phyloP scores from a whole-genome alignment of 2,797 vertebrate species.

The Anguilla marmorata region DNA sequence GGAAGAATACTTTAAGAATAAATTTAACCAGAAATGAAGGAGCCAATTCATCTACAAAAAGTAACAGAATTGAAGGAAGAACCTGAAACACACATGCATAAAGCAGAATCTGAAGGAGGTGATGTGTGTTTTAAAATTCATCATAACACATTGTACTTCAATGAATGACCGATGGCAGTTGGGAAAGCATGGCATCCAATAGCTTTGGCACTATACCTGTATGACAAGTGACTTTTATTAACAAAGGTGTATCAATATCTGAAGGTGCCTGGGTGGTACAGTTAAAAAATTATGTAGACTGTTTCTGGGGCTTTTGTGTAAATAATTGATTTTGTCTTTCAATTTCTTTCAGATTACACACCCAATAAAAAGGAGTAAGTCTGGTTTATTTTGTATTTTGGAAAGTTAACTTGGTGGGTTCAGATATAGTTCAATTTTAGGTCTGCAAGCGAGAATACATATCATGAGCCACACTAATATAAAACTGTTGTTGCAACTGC shows the following conservation, averaged over 20 bases:
- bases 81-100: background rate
- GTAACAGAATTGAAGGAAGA: slow-evolving; percentile 20
- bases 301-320: background rate
- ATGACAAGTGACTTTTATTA: background rate
- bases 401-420: background rate
- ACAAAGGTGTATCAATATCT: background rate
- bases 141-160: too few relatives aligned
- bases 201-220: background rate
- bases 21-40: slow-evolving; percentile 51
- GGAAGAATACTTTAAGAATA: background rate
- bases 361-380: slow-evolving; percentile 55
- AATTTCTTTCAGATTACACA: slow-evolving; percentile 30
- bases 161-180: background rate
- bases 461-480: background rate
- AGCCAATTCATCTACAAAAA: background rate
- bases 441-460: background rate
- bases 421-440: background rate
- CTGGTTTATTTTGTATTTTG: background rate
- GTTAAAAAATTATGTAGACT: background rate
- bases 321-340: slow-evolving; percentile 27
- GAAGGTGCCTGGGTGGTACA: background rate
- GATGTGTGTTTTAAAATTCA: background rate
- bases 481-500: background rate
- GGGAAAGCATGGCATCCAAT: background rate
- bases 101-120: slow-evolving; percentile 2